phyloP scores from a whole-genome alignment of 1,140 invertebrate species.

The Magallana gigas region DNA sequence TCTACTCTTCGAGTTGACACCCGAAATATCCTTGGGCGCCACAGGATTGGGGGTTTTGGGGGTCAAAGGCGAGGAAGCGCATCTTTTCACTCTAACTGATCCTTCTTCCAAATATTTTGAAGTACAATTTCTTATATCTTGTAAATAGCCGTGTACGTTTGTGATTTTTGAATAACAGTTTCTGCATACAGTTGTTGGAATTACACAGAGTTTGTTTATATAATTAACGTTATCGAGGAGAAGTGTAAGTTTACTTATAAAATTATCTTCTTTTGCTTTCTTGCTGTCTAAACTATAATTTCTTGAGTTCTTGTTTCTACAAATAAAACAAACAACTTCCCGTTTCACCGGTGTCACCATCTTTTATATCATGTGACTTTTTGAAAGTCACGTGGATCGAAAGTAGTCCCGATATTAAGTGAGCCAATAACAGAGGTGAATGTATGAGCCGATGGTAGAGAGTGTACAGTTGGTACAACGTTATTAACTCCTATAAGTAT shows the following conservation, averaged over 20 bases:
- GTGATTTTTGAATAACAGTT: not conserved
- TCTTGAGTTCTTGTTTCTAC: not conserved
- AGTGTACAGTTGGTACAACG: not conserved
- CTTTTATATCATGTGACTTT: conserved; percentile 7
- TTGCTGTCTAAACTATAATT: not conserved
- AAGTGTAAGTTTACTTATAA: conserved; percentile 1
- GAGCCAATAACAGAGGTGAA: conserved; percentile 16
- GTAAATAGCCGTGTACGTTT: not conserved
- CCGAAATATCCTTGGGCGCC: not conserved
- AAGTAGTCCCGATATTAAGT: not conserved
- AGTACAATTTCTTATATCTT: not conserved
- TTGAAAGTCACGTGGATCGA: conserved; percentile 24
- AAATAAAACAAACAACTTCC: not conserved
- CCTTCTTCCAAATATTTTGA: not conserved
- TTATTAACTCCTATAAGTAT: too few species aligned
- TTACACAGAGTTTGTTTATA: not conserved
- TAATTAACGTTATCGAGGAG: not conserved
- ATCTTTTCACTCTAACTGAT: conserved; percentile 4
- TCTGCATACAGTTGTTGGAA: conserved; percentile 10
- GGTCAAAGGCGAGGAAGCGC: not conserved
- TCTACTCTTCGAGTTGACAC: not conserved
- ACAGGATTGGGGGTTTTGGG: not conserved
- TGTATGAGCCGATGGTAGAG: conserved; percentile 29
- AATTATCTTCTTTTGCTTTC: not conserved
- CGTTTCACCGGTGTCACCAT: not conserved